Percentiles rank a stretch among this genome's conserved stretches.
Evolutionary conservation across 2,113 vertebrate species (phyloP).

Genomic region (Lasiurus borealis): DNA sequence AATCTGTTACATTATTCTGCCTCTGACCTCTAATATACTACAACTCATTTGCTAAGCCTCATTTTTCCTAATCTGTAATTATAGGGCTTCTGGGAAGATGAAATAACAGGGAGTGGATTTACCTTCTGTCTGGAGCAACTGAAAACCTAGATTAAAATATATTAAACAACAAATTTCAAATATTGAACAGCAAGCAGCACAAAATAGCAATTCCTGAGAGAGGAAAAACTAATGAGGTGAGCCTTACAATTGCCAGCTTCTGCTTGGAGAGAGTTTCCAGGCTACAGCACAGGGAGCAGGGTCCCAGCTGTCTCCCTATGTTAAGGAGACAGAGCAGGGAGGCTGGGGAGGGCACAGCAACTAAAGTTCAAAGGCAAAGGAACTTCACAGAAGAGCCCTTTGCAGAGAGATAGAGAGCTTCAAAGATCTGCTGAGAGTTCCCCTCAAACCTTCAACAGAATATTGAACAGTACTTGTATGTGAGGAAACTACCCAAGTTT

Average conservation of each 20-base stretch:
- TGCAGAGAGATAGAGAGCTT: neutral
- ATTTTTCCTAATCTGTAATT: constrained; percentile 48
- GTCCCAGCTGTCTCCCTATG: constrained; percentile 44
- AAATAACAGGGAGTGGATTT: neutral
- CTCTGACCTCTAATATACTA: neutral
- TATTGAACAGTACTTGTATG: neutral
- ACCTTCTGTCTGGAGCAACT: constrained; percentile 29
- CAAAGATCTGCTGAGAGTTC: neutral
- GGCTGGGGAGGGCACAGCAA: neutral
- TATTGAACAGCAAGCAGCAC: constrained; percentile 56
- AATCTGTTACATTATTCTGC: neutral
- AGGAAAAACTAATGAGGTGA: constrained; percentile 66
- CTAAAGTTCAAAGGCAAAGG: constrained; percentile 26
- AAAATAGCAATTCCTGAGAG: constrained; percentile 67
- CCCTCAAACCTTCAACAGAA: neutral
- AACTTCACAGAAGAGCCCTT: constrained; percentile 14
- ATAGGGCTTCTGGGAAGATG: constrained; percentile 34
- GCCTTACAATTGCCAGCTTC: constrained; percentile 26
- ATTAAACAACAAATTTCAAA: constrained; percentile 61
- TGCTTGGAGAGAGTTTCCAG: constrained; percentile 65
- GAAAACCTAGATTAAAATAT: constrained; percentile 55
- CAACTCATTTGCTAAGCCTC: neutral
- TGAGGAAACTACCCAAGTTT: neutral
- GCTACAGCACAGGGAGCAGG: neutral
- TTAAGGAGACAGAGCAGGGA: constrained; percentile 27